A percentile compares a stretch with the other conserved stretches of the same genome.
These are phyloP conservation scores for Ypsolopha sequella DNA, from an alignment of 2,888 invertebrate species.

Conservation along the genomic window DNA sequence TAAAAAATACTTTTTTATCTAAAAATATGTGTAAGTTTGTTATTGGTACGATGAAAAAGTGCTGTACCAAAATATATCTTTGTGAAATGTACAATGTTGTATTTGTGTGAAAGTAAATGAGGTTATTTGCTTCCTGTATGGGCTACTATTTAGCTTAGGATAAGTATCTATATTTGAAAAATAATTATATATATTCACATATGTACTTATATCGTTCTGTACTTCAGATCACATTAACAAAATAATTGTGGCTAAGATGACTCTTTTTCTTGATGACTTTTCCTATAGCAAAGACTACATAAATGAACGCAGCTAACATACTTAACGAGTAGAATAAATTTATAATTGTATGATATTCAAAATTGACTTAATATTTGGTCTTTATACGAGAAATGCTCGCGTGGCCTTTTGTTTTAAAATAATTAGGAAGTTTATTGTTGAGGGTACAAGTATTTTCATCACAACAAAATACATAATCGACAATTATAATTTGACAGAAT, in stretches of 20 bases:
- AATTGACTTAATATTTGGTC: conserved; percentile 66
- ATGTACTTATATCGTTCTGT: not conserved
- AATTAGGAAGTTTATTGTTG: no score
- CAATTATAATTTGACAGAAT: no score
- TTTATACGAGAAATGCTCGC: conserved; percentile 37
- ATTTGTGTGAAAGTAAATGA: no score
- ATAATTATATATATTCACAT: conserved; percentile 8
- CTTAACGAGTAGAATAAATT: conserved; percentile 36
- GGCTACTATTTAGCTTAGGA: not conserved
- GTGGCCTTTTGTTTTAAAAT: not conserved
- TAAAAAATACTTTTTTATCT: conserved; percentile 18
- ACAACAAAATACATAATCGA: no score
- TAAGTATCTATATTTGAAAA: not conserved
- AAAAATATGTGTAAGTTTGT: conserved; percentile 62
- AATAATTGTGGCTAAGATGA: conserved; percentile 40
- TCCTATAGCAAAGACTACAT: conserved; percentile 36
- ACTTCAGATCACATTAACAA: conserved; percentile 69
- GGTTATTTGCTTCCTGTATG: not conserved
- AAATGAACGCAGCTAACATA: conserved; percentile 34
- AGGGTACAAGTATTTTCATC: no score
- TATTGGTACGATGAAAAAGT: conserved; percentile 27
- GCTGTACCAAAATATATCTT: conserved; percentile 48
- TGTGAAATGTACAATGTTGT: not conserved
- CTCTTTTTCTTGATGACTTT: conserved; percentile 26
- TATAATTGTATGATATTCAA: conserved; percentile 46